These are phyloP conservation scores for Caenorhabditis drosophilae DNA, from an alignment of 2,888 invertebrate species.

Conservation along the genomic window DNA sequence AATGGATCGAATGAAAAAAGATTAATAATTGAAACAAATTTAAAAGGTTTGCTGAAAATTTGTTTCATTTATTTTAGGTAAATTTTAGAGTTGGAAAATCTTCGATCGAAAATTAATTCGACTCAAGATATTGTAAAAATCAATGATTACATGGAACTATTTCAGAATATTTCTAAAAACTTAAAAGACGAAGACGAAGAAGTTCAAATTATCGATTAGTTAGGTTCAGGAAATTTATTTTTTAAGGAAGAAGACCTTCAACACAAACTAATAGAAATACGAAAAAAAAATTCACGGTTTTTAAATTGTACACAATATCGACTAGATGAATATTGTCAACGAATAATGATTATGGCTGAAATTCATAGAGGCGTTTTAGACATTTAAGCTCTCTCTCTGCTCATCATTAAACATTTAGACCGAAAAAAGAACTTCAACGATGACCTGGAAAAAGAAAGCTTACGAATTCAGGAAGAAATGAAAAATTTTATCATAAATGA, in stretches of 20 bases:
- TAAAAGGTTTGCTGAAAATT: no score
- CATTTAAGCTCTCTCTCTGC: neutral
- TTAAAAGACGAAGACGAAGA: conserved; percentile 11
- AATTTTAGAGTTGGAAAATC: no score
- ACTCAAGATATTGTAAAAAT: conserved; percentile 1
- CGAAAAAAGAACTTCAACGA: conserved; percentile 14
- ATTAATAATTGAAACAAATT: no score
- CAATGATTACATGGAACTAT: neutral
- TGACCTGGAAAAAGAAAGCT: conserved; percentile 11
- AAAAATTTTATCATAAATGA: conserved; percentile 3
- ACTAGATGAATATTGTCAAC: conserved; percentile 30
- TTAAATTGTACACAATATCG: conserved; percentile 3
- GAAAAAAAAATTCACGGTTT: conserved; percentile 6
- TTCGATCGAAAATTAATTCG: neutral
- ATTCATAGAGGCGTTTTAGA: conserved; percentile 10
- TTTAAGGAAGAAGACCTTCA: no score
- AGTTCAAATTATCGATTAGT: neutral
- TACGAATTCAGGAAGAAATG: conserved; percentile 9
- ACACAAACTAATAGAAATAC: conserved; percentile 4
- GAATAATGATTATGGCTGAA: conserved; percentile 27
- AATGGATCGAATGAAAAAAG: no score
- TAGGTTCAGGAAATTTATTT: no score
- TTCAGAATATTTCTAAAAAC: conserved; percentile 5
- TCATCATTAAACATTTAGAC: conserved; percentile 14
- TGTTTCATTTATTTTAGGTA: no score